Evolutionary conservation across 2,888 invertebrate species (phyloP).

Genomic region (Cephus pygmeus): DNA sequence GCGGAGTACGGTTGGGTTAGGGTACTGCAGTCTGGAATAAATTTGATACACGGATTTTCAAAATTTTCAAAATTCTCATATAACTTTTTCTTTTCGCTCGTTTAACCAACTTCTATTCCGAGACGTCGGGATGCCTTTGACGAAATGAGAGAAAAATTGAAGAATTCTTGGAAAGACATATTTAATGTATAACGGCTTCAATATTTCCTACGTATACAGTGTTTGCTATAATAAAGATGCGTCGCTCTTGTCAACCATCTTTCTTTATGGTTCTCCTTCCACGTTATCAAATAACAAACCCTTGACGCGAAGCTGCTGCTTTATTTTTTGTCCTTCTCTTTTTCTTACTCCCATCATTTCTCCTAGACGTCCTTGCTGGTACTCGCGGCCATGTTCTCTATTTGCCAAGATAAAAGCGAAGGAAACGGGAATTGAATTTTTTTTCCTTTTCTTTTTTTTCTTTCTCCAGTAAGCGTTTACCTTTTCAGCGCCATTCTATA

Average conservation of each 20-base stretch:
- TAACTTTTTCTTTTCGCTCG: neutral
- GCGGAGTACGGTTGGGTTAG: neutral
- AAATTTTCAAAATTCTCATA: neutral
- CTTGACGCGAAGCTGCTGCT: neutral
- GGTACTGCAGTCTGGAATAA: neutral
- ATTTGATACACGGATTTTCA: neutral
- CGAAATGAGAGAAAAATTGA: neutral
- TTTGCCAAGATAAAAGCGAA: neutral
- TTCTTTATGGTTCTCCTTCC: neutral
- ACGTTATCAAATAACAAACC: neutral
- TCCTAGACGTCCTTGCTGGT: neutral
- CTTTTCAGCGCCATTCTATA: neutral
- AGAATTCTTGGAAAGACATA: neutral
- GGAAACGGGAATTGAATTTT: neutral
- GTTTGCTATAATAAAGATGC: neutral
- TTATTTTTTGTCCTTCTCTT: neutral
- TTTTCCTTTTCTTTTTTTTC: neutral
- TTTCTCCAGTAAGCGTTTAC: neutral
- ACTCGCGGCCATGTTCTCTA: neutral
- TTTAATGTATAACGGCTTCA: neutral
- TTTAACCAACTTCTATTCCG: neutral
- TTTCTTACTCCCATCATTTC: neutral
- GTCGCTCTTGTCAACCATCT: neutral
- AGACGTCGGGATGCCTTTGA: neutral
- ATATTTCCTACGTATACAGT: neutral